Percentiles rank a stretch among this genome's conserved stretches.
Evolutionary conservation across 2,113 vertebrate genomes (phyloP).

Genomic region (Sapayoa aenigma): DNA sequence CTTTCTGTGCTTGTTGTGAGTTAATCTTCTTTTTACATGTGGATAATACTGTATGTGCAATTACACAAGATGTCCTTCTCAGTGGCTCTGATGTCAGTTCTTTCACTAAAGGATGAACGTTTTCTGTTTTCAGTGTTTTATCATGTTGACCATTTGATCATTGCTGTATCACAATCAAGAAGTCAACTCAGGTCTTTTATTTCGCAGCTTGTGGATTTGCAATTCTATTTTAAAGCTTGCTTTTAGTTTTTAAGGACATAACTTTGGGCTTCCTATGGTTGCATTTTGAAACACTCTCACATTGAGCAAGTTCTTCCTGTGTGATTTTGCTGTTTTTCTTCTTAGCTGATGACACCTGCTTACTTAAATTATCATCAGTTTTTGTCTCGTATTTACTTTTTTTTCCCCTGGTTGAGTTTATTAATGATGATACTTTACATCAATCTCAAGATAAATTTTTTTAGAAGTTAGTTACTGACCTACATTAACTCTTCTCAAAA

Average conservation of each 20-base stretch:
- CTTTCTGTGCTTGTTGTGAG: slow-evolving; percentile 30
- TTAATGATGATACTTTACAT: not conserved
- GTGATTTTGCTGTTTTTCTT: not conserved
- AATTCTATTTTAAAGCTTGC: not conserved
- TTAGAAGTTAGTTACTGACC: not conserved
- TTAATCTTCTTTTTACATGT: slow-evolving; percentile 50
- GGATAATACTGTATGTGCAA: not conserved
- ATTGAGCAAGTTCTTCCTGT: not conserved
- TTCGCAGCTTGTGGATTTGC: not conserved
- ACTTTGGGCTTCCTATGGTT: not conserved
- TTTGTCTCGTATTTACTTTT: not conserved
- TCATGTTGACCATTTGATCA: not conserved
- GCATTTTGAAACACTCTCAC: not conserved
- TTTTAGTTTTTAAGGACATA: not conserved
- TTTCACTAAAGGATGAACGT: not conserved
- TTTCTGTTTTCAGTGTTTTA: not conserved
- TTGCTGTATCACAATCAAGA: not conserved
- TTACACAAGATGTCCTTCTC: not conserved
- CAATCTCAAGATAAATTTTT: not conserved
- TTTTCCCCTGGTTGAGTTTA: not conserved
- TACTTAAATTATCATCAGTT: not conserved
- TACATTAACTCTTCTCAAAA: not conserved
- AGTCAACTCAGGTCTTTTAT: not conserved
- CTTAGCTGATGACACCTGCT: not conserved
- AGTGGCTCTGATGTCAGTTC: not conserved